Conservation (phyloP, 2,797 vertebrate genomes). For the Chelon labrosus region DNA sequence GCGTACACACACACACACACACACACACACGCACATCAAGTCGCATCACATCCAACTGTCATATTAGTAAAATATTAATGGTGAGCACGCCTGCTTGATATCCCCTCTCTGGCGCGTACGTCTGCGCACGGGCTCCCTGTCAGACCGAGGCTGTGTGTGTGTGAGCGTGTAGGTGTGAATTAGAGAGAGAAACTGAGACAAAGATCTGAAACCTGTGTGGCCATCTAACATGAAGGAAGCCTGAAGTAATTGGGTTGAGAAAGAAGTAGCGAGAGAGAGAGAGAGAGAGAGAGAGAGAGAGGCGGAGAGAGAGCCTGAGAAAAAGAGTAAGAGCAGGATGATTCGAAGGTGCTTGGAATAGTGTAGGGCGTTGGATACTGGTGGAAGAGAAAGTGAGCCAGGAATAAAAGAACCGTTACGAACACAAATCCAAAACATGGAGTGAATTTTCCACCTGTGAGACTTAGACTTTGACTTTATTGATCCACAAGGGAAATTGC, state of each 20-base stretch:
- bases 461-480: no score
- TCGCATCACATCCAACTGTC: slow-evolving; percentile 75
- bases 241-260: slow-evolving; percentile 70
- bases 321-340: neutral
- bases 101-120: slow-evolving; percentile 54
- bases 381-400: neutral
- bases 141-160: slow-evolving; percentile 30
- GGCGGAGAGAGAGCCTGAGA: neutral
- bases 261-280: slow-evolving; percentile 2
- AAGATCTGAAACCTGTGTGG: slow-evolving; percentile 60
- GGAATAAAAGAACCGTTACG: neutral
- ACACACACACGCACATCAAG: slow-evolving; percentile 58
- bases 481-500: no score
- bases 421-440: neutral
- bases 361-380: slow-evolving; percentile 6
- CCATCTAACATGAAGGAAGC: slow-evolving; percentile 52
- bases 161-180: slow-evolving; percentile 23
- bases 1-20: slow-evolving; percentile 43
- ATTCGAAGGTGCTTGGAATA: slow-evolving; percentile 12
- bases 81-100: slow-evolving; percentile 66
- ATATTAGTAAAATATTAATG: slow-evolving; percentile 85
- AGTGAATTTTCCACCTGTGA: neutral
- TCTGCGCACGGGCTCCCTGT: slow-evolving; percentile 46
- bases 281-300: neutral
- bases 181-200: slow-evolving; percentile 39